phyloP scores from a whole-genome alignment of 2,113 vertebrate genomes.

The Buteo buteo region DNA sequence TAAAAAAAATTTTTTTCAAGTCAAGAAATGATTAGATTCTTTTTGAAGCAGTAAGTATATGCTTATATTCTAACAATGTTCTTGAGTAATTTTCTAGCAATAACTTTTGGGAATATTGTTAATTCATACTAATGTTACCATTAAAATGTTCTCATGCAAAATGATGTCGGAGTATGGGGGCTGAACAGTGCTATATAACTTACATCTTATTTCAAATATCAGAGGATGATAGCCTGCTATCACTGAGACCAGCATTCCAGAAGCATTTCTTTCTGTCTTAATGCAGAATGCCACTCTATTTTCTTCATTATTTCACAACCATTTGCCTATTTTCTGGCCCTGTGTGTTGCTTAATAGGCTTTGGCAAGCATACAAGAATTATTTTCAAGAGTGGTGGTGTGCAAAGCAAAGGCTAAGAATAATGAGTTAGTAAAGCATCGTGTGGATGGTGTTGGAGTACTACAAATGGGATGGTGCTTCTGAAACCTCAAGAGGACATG shows the following conservation, averaged over 20 bases:
- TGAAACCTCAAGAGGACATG: neutral
- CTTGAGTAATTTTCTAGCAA: neutral
- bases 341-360: neutral
- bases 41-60: neutral
- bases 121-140: neutral
- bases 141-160: neutral
- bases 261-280: neutral
- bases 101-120: neutral
- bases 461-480: neutral
- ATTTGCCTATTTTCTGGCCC: neutral
- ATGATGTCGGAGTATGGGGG: neutral
- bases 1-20: neutral
- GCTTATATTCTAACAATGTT: neutral
- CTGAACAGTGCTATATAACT: neutral
- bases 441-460: neutral
- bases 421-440: constrained; percentile 1
- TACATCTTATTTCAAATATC: neutral
- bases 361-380: neutral
- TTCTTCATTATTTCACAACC: neutral
- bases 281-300: neutral
- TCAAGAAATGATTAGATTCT: neutral
- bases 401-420: constrained; percentile 8
- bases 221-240: neutral
- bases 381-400: neutral
- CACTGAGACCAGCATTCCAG: neutral